Evolutionary conservation across 2,888 invertebrate species (phyloP), one percentile per base, ranked within the genome.

Genomic region (Heliconius cydno): DNA sequence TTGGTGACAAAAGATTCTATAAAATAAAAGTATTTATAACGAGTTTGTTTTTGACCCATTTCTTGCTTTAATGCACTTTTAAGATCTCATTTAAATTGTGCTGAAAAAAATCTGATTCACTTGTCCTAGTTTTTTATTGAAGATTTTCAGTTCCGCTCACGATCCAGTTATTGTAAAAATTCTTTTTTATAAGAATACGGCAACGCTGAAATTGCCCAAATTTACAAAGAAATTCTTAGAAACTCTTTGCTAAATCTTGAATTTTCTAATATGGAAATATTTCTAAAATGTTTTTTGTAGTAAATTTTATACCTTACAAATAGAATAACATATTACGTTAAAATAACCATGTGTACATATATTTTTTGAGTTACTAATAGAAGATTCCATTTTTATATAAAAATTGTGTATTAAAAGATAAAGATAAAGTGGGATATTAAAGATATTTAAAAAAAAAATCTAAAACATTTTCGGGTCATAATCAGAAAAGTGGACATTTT

Each of bases 31-130:
- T 28, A 71, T 22, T 52, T 38, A 75, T 66, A 66, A 75, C 30
- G 28, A 75, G 65, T 22, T 75, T 65, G 66, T 41, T 41, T 75
- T 65, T 46, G 66, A 75, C 66, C 65, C 75, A 75, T 75, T 75
- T 75, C 46, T 46, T 19, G 30, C 63, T 75, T 41, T 65, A 63
- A 75, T 75, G 63, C 63, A 75, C 25, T 28, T 75, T 75, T 75
- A 28, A 63, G 41, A 65, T 65, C 63, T 66, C 75, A 22, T 75
- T 75, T 75, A 41, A 66, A 66, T 66, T 66, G 30, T 28, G 46
- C 38, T 75, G 41, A 75, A 75, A 72, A 74, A 74, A 9, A 30
- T 13, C 30, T 46, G 22, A 75, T 46, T 28, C 46, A 65, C 65
- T 75, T 66, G 75, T 65, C 66, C 75, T 65, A 75, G 3, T 65